Base-by-base conservation (phyloP, 2,797 vertebrate genomes). In the Netta rufina region DNA sequence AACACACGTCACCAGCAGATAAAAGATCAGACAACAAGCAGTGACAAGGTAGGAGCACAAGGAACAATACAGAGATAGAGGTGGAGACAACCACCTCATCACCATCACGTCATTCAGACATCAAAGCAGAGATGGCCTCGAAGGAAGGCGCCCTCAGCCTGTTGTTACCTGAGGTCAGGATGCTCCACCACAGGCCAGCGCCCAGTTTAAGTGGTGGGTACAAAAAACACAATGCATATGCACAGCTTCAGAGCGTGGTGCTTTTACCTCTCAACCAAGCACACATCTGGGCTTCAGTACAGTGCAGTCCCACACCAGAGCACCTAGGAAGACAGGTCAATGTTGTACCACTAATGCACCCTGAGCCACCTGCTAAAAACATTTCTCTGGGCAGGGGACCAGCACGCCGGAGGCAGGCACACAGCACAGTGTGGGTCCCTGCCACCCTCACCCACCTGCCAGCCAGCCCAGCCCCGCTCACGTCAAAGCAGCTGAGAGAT, bases 21-120 rank as follows among this genome's bases (percentile, higher is more conserved):
- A 80, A 74, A 91, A 92, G 57, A 49, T 25, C 87, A 96, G 84
- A 85, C 43, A 87, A 79, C 87, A 94, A 54, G 53, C 65, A 54
- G 51, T 21, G 21, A 54, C 36, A 87, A 85, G 70, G 32, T 0
- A 65, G 54, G 33, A 89, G 39, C 61, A 85, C n/a, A 43, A 45
- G 79, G 53, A 87, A 86, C 39, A 84, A 77, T 65, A 78, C 36
- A 25, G 15, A 25, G 19, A 56, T 6, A 74, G 78, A 74, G 43
- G 49, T 54, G 20, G 64, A 93, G 43, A 38, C 38, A 85, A 65
- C 28, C 20, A 49, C 25, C 27, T 86, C 58, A 43, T 8, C 2
- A 1, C 19, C 67, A 87, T 19, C 75, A 69, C 3, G 1, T 51
- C 56, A 60, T 82, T 53, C 84, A 78, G 58, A 41, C 36, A 64